These are phyloP conservation scores for Erebia aethiops DNA, from an alignment of 2,888 invertebrate species.

Conservation along the genomic window DNA sequence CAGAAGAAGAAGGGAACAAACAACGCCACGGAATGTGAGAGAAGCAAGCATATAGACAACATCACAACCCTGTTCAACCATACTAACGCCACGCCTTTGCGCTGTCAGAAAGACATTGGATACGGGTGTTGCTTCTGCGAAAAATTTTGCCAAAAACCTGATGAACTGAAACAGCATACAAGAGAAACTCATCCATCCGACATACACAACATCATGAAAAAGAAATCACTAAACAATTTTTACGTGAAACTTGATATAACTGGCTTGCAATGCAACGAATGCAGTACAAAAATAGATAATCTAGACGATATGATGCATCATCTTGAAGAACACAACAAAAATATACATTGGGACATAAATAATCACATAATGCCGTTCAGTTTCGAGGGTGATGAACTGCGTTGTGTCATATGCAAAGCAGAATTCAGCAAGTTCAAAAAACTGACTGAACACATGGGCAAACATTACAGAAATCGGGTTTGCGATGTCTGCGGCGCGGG, in stretches of 20 bases:
- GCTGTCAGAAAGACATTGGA: slow-evolving; percentile 43
- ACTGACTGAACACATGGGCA: slow-evolving; percentile 52
- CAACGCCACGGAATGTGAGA: slow-evolving; percentile 28
- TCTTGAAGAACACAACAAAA: slow-evolving; percentile 48
- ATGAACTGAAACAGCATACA: slow-evolving; percentile 46
- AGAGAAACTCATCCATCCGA: slow-evolving; percentile 31
- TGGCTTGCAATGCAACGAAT: slow-evolving; percentile 50
- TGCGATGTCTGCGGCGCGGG: slow-evolving; percentile 49
- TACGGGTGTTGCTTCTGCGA: slow-evolving; percentile 48
- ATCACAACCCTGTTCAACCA: slow-evolving; percentile 44
- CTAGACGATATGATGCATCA: slow-evolving; percentile 49
- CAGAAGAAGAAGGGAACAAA: slow-evolving; percentile 7
- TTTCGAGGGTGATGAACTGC: slow-evolving; percentile 46
- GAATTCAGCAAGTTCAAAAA: slow-evolving; percentile 48
- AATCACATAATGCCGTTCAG: slow-evolving; percentile 55
- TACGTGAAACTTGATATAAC: slow-evolving; percentile 56
- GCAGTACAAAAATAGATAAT: slow-evolving; percentile 43
- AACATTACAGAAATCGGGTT: slow-evolving; percentile 51
- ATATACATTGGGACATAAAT: slow-evolving; percentile 49
- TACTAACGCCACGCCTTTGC: slow-evolving; percentile 53
- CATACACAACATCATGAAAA: slow-evolving; percentile 30
- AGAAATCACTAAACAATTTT: slow-evolving; percentile 42
- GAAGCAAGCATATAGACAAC: slow-evolving; percentile 44
- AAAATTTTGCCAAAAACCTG: slow-evolving; percentile 40
- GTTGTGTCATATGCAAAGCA: slow-evolving; percentile 47